A percentile compares a stretch with the other conserved stretches of the same genome.
Conservation (phyloP, 2,888 invertebrate genomes). For the Sussaba pulchella region DNA sequence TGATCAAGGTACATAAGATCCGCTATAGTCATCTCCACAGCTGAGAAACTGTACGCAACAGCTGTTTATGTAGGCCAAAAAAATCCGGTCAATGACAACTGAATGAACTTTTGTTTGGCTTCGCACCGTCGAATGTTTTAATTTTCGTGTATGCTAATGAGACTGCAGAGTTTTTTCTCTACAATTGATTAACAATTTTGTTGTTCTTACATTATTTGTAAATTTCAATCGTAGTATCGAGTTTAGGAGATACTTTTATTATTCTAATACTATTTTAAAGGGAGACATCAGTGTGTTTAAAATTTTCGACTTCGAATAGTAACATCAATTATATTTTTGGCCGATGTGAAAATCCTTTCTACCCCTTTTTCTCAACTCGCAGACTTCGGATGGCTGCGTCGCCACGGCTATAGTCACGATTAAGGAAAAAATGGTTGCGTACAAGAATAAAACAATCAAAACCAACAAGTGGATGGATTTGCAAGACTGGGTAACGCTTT, state of each 20-base stretch:
- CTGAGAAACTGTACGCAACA: slow-evolving; percentile 60
- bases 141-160: too few relatives aligned
- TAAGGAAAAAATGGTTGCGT: slow-evolving; percentile 75
- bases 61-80: slow-evolving; percentile 69
- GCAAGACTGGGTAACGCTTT: slow-evolving; percentile 77
- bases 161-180: too few relatives aligned
- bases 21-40: slow-evolving; percentile 3
- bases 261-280: neutral
- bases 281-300: neutral
- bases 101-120: slow-evolving; percentile 4
- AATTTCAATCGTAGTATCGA: too few relatives aligned
- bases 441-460: slow-evolving; percentile 73
- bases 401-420: slow-evolving; percentile 78
- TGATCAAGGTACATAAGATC: slow-evolving; percentile 75
- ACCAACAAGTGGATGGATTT: slow-evolving; percentile 79
- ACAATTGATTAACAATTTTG: too few relatives aligned
- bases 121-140: too few relatives aligned
- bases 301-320: neutral
- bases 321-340: neutral
- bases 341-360: neutral
- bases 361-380: slow-evolving; percentile 46
- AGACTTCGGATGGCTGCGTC: slow-evolving; percentile 75
- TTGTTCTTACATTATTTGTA: neutral
- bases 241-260: too few relatives aligned
- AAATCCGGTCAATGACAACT: neutral